Evolutionary conservation across 2,113 vertebrate genomes (phyloP).

Genomic region (Trematomus loennbergii): DNA sequence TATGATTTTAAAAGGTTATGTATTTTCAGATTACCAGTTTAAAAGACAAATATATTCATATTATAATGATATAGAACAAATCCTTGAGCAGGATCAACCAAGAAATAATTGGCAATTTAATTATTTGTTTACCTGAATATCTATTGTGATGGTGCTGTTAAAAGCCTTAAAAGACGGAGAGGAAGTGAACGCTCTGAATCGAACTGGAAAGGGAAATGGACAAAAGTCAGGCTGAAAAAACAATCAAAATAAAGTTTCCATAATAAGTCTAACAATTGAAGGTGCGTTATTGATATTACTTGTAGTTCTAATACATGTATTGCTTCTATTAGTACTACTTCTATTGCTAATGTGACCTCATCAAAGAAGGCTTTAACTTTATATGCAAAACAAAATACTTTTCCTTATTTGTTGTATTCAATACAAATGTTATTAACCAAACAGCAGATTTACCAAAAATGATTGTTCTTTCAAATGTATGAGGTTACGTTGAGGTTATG

Average conservation of each 20-base stretch:
- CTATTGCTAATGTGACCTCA: no score
- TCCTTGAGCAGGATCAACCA: background rate
- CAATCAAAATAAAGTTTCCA: no score
- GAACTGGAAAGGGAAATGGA: slow-evolving; percentile 59
- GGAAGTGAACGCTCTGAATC: slow-evolving; percentile 75
- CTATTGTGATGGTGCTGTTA: slow-evolving; percentile 63
- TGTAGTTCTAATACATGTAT: background rate
- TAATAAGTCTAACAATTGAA: no score
- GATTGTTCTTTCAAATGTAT: no score
- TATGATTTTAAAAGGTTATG: background rate
- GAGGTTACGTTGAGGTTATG: background rate
- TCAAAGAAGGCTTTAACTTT: no score
- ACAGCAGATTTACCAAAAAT: no score
- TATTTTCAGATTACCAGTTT: background rate
- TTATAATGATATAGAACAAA: no score
- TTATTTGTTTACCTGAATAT: slow-evolving; percentile 73
- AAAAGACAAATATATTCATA: background rate
- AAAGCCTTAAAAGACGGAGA: slow-evolving; percentile 70
- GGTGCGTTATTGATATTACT: background rate
- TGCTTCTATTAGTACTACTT: background rate
- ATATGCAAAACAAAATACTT: no score
- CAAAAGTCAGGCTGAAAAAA: background rate
- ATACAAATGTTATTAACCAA: no score
- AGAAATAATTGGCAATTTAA: background rate
- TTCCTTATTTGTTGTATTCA: no score